phyloP scores from a whole-genome alignment of 1,140 invertebrate genomes.

The Ruditapes philippinarum region DNA sequence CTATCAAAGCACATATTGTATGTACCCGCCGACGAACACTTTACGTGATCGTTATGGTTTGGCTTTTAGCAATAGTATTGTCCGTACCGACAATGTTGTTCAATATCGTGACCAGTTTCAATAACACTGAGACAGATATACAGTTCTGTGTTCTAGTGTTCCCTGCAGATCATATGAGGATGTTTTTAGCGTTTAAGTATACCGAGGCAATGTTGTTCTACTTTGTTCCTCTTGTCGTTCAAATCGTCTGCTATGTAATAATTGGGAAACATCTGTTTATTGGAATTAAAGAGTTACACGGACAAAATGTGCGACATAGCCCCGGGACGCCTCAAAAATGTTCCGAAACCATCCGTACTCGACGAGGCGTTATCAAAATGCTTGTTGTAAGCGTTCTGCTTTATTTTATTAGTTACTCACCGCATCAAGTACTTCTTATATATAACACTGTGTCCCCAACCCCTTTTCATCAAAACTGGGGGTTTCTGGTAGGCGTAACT shows the following conservation, averaged over 20 bases:
- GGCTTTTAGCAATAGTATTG: constrained; percentile 81
- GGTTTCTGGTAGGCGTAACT: constrained; percentile 85
- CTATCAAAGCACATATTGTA: constrained; percentile 86
- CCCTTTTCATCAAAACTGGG: constrained; percentile 84
- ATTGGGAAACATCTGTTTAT: constrained; percentile 83
- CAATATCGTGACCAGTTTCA: constrained; percentile 75
- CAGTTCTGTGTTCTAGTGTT: constrained; percentile 78
- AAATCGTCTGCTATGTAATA: constrained; percentile 82
- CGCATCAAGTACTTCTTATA: constrained; percentile 84
- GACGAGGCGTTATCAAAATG: constrained; percentile 87
- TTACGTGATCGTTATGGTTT: constrained; percentile 79
- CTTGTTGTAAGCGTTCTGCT: constrained; percentile 85
- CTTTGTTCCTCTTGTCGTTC: constrained; percentile 82
- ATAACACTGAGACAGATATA: constrained; percentile 45
- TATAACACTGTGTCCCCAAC: constrained; percentile 82
- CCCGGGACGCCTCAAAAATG: constrained; percentile 80
- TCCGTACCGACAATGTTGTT: constrained; percentile 84
- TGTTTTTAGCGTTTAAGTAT: constrained; percentile 84
- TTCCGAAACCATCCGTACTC: constrained; percentile 83
- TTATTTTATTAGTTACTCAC: constrained; percentile 87
- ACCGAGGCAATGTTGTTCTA: constrained; percentile 85
- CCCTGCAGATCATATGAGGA: constrained; percentile 65
- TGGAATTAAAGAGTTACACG: constrained; percentile 77
- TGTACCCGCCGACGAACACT: constrained; percentile 83
- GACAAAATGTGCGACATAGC: constrained; percentile 69